Evolutionary conservation across 2,113 vertebrate species (phyloP).

Genomic region (Eolophus roseicapilla): DNA sequence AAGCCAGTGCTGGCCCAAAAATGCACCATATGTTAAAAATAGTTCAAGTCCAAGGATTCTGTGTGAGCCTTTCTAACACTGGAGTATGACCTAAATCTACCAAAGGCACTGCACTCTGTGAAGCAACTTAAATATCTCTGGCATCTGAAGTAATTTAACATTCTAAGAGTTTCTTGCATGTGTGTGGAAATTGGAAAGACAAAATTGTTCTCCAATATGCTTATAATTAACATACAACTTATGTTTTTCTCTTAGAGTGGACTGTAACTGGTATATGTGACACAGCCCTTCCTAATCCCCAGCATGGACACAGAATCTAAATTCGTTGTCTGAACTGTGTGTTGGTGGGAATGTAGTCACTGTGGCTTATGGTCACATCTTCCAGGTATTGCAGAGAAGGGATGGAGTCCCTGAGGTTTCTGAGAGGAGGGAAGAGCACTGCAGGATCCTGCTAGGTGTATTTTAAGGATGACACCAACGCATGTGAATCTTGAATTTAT

Average conservation of each 20-base stretch:
- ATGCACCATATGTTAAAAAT: neutral
- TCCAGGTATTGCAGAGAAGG: neutral
- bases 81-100: neutral
- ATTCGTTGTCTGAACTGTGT: fast-evolving
- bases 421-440: neutral
- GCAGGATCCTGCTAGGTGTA: neutral
- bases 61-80: neutral
- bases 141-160: fast-evolving
- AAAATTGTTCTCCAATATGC: neutral
- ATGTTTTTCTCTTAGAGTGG: neutral
- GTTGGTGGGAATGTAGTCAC: neutral
- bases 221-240: neutral
- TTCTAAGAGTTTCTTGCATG: neutral
- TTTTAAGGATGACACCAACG: neutral
- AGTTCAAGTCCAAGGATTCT: neutral
- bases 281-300: neutral
- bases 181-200: neutral
- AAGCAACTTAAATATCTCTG: neutral
- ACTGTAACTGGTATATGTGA: neutral
- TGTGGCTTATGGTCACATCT: neutral
- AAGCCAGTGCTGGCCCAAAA: neutral
- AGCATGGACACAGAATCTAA: fast-evolving
- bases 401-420: neutral
- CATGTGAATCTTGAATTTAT: neutral
- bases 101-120: neutral